phyloP scores from a whole-genome alignment of 2,113 vertebrate genomes.

The Tragelaphus scriptus region DNA sequence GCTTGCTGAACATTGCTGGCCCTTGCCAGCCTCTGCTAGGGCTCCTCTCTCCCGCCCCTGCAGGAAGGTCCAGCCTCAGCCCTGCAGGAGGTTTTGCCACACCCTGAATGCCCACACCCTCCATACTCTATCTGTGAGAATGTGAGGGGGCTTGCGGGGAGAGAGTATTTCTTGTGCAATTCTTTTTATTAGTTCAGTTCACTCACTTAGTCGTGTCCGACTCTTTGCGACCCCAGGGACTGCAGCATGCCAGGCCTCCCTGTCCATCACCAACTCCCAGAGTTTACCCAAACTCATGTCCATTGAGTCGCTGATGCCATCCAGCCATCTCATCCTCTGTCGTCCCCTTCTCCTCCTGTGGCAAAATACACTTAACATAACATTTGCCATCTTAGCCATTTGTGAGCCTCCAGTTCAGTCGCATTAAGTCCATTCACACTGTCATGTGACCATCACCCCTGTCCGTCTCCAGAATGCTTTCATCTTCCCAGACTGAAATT shows the following conservation, averaged over 20 bases:
- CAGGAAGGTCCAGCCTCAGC: not conserved
- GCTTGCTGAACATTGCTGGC: not conserved
- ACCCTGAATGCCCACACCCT: too few relatives aligned
- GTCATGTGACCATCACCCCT: not conserved
- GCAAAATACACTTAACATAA: not conserved
- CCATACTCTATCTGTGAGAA: not conserved
- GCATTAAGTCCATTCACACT: not conserved
- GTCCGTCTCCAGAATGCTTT: not conserved
- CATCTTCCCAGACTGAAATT: not conserved
- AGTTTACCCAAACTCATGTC: not conserved
- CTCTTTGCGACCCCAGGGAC: not conserved
- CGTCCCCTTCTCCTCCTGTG: not conserved
- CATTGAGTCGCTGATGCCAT: not conserved
- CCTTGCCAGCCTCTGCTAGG: not conserved
- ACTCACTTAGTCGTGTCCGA: not conserved
- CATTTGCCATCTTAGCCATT: too few relatives aligned
- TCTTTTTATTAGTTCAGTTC: not conserved
- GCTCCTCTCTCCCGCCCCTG: not conserved
- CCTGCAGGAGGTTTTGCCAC: not conserved
- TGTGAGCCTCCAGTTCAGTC: not conserved
- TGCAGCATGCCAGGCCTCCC: not conserved
- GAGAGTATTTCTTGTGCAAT: not conserved
- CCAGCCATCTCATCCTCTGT: not conserved
- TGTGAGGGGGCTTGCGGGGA: fast-evolving
- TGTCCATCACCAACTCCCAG: not conserved